Evolutionary conservation across 2,888 invertebrate species (phyloP).

Genomic region (Tetropium fuscum): DNA sequence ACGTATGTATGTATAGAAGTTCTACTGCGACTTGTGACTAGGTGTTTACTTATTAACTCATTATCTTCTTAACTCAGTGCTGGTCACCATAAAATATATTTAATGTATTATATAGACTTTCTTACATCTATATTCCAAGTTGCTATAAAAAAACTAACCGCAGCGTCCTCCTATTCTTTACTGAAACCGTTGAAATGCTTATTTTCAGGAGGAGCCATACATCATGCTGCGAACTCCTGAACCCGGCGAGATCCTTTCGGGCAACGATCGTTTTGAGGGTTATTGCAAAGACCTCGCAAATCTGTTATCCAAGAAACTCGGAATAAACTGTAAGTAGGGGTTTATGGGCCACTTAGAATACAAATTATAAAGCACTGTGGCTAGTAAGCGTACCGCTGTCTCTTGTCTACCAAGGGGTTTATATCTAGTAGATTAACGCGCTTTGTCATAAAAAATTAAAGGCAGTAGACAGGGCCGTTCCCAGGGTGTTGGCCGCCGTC

Average conservation of each 20-base stretch:
- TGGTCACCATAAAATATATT: no score
- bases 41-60: no score
- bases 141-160: not conserved
- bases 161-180: not conserved
- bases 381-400: not conserved
- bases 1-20: no score
- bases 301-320: slow-evolving; percentile 81
- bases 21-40: no score
- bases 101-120: no score
- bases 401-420: not conserved
- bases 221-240: slow-evolving; percentile 81
- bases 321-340: slow-evolving; percentile 83
- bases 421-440: not conserved
- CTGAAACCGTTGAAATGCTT: not conserved
- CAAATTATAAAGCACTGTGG: not conserved
- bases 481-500: no score
- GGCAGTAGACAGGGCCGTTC: no score
- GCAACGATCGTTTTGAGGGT: slow-evolving; percentile 87
- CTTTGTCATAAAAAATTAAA: not conserved
- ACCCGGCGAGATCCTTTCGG: slow-evolving; percentile 73
- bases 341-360: not conserved
- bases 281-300: slow-evolving; percentile 94
- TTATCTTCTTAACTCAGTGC: no score
- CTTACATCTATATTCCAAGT: no score
- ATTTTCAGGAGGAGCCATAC: slow-evolving; percentile 84